Percentiles rank a stretch among this genome's conserved stretches.
Conservation (phyloP, 1,140 invertebrate species). For the Brachionus rubens region DNA sequence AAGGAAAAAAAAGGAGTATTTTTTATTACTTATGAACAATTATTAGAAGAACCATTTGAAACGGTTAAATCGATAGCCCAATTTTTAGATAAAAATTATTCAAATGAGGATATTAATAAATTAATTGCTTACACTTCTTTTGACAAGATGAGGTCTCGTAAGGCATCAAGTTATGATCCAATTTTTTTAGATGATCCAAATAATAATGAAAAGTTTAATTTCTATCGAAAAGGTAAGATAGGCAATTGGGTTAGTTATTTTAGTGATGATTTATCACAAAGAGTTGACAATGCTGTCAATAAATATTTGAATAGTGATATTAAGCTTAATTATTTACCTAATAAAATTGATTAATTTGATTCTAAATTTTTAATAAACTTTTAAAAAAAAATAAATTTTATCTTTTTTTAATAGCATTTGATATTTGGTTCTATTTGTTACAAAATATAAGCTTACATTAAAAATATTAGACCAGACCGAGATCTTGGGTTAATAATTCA, state of each 20-base stretch:
- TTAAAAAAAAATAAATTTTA: too few relatives aligned
- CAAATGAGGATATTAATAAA: neutral
- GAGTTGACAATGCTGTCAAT: neutral
- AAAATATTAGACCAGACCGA: too few relatives aligned
- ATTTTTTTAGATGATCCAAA: neutral
- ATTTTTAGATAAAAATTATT: slow-evolving; percentile 8
- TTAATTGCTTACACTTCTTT: neutral
- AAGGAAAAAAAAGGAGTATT: neutral
- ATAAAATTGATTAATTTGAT: too few relatives aligned
- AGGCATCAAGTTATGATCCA: neutral
- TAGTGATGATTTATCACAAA: neutral
- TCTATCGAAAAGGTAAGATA: slow-evolving; percentile 15
- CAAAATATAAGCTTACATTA: too few relatives aligned
- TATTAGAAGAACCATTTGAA: slow-evolving; percentile 24
- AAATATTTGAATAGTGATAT: neutral
- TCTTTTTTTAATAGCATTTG: too few relatives aligned
- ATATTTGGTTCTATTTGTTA: too few relatives aligned
- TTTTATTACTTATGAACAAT: slow-evolving; percentile 3
- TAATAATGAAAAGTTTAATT: neutral
- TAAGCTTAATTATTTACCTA: slow-evolving; percentile 19
- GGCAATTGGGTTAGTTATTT: slow-evolving; percentile 19
- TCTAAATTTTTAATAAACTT: too few relatives aligned
- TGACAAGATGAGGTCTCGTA: slow-evolving; percentile 1
- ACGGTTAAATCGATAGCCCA: neutral
- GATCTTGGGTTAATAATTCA: too few relatives aligned